Conservation (phyloP, 2,113 vertebrate species). For the Chaenogobius annularis region DNA sequence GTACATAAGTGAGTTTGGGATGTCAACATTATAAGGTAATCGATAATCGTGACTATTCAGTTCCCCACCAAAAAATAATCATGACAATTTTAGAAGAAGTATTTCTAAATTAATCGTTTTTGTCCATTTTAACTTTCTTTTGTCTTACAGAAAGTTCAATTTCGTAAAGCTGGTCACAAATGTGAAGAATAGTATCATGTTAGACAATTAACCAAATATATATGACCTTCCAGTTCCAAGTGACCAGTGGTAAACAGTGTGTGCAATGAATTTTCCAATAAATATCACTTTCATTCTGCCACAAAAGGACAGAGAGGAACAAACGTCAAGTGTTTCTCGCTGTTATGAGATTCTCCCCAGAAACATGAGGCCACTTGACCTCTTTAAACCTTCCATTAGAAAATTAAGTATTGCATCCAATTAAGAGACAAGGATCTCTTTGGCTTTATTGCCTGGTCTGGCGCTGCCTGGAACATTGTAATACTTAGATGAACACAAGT, state of each 20-base stretch:
- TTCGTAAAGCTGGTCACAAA: too few species aligned
- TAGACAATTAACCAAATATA: too few species aligned
- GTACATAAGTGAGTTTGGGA: constrained; percentile 3
- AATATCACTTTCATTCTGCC: not conserved
- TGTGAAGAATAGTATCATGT: too few species aligned
- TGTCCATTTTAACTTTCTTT: too few species aligned
- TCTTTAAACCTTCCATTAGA: constrained; percentile 55
- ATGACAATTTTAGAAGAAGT: too few species aligned
- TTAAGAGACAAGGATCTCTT: constrained; percentile 64
- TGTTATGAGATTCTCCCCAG: constrained; percentile 36
- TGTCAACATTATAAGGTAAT: too few species aligned
- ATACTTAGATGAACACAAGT: constrained; percentile 38
- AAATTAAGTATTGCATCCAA: constrained; percentile 65
- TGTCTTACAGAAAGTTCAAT: too few species aligned
- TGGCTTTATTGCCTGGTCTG: constrained; percentile 47
- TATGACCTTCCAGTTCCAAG: too few species aligned
- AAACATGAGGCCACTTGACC: constrained; percentile 54
- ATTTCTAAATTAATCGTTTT: too few species aligned
- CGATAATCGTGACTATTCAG: too few species aligned
- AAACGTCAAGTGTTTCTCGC: constrained; percentile 29
- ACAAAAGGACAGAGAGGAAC: constrained; percentile 8
- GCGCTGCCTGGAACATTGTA: constrained; percentile 31
- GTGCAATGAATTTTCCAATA: not conserved
- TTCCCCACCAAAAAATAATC: too few species aligned
- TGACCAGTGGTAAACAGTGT: constrained; percentile 13